A percentile compares a stretch with the other conserved stretches of the same genome.
These are phyloP conservation scores for Temnothorax nylanderi DNA, from an alignment of 1,140 invertebrate genomes.

Conservation along the genomic window DNA sequence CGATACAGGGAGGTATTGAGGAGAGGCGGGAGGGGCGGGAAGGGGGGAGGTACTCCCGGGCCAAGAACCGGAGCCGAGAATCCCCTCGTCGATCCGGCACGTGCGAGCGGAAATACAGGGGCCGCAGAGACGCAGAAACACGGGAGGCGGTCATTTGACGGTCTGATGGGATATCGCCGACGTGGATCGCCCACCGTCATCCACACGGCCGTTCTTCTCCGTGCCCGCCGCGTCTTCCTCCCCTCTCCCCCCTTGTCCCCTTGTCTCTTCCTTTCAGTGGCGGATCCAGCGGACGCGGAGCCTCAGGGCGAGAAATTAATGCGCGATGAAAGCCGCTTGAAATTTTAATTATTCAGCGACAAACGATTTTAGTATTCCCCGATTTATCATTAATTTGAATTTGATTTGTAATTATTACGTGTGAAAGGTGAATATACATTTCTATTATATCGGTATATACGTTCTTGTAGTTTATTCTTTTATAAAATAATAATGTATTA, in stretches of 20 bases:
- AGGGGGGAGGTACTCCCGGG: background rate
- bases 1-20: slow-evolving; percentile 10
- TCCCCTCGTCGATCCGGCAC: slow-evolving; percentile 73
- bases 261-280: background rate
- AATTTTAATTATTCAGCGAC: slow-evolving; percentile 9
- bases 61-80: slow-evolving; percentile 28
- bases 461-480: background rate
- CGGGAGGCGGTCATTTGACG: slow-evolving; percentile 82
- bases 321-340: slow-evolving; percentile 6
- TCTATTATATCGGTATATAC: background rate
- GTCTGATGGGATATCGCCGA: slow-evolving; percentile 78
- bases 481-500: background rate
- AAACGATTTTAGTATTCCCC: background rate
- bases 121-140: slow-evolving; percentile 74
- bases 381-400: background rate
- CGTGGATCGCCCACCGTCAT: slow-evolving; percentile 59
- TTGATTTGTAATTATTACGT: background rate
- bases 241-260: background rate
- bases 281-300: slow-evolving; percentile 2
- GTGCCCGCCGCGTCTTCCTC: background rate
- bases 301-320: slow-evolving; percentile 17
- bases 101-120: slow-evolving; percentile 81
- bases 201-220: slow-evolving; percentile 28
- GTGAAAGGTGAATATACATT: background rate
- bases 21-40: background rate